Evolutionary conservation across 2,888 invertebrate species (phyloP).

Genomic region (Invenusta paracnida): DNA sequence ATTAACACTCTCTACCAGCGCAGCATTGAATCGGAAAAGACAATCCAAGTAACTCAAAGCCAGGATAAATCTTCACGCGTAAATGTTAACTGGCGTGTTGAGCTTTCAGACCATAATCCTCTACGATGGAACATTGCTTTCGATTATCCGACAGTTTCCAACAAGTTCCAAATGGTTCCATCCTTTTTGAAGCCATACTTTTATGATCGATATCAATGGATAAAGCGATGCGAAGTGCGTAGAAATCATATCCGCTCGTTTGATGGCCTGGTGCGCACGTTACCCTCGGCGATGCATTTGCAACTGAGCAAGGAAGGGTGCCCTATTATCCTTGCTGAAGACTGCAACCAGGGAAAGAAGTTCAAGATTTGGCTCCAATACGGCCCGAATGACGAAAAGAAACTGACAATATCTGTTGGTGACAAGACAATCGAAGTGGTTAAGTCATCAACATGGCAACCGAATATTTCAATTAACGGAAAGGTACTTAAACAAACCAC

Average conservation of each 20-base stretch:
- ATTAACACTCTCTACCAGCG: background rate
- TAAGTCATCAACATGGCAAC: background rate
- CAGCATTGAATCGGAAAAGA: background rate
- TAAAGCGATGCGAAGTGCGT: background rate
- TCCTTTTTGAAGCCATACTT: background rate
- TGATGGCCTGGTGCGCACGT: background rate
- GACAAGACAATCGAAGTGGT: background rate
- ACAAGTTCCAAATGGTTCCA: background rate
- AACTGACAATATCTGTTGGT: background rate
- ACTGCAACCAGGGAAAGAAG: background rate
- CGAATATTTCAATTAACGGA: background rate
- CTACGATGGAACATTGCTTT: background rate
- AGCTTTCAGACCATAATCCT: background rate
- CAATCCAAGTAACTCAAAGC: background rate
- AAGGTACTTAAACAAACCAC: background rate
- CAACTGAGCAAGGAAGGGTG: background rate
- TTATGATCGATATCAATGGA: background rate
- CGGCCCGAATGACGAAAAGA: background rate
- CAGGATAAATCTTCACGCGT: background rate
- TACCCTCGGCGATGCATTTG: background rate
- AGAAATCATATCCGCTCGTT: background rate
- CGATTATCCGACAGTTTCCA: background rate
- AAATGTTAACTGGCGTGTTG: background rate
- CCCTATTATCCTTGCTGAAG: background rate
- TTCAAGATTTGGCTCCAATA: background rate